Evolutionary conservation across 2,888 invertebrate species (phyloP), one percentile per base, ranked within the genome.

Genomic region (Drosophila infuscata): DNA sequence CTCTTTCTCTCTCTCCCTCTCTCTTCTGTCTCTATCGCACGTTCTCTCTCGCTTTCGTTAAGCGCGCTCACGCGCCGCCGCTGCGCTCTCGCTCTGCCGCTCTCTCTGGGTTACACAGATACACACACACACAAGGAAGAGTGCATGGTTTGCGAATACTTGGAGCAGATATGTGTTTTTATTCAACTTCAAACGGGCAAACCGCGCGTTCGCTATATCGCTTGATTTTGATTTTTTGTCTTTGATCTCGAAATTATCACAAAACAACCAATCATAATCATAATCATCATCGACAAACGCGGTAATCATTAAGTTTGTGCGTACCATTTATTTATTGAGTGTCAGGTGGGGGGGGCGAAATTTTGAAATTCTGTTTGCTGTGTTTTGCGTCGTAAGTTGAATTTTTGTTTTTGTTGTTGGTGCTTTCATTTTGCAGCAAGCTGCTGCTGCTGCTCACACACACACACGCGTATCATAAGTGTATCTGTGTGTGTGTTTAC

Each of bases 171-270:
- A 78, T 76, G 62, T 81, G 70, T 88, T 83, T 88, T 85, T 88
- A 79, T 81, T 79, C 78, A 81, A 84, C 84, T 84, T 87, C 89
- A 84, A 87, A 89, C 87, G 83, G 87, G 89, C 84, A 88, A 87
- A 87, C 78, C 87, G 85, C 84, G 84, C 81, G 81, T 88, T 79
- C 79, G 81, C 81, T 73, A 73, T 60, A 54, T 81, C 79, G 79
- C 79, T 79, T 79, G 81, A 76, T 81, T 81, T 79, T 79, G 79
- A 69, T 72, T 73, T 72, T 69, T 72, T 60, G 58, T 72, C 72
- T 72, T 76, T 79, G 78, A 79, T 79, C 79, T 79, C 79, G 72
- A 35, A 58, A 64, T 51, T 67, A 66, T 75, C 48, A 62, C 61
- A 78, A 78, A 76, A 73, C 49, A 72, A 63, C 15, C 46, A 46